A percentile compares a stretch with the other conserved stretches of the same genome.
Evolutionary conservation across 1,140 invertebrate species (phyloP).

Genomic region (Aphis craccivora): DNA sequence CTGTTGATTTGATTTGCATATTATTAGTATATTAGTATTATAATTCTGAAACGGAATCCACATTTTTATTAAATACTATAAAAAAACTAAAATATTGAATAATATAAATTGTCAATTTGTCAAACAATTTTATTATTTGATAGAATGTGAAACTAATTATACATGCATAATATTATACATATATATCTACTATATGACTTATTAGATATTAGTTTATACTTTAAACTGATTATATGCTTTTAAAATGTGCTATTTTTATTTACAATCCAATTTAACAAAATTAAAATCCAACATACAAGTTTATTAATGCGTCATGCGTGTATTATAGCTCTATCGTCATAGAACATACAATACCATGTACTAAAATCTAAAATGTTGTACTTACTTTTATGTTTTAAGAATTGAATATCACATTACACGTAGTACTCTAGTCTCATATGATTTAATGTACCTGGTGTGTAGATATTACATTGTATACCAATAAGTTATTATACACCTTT

Average conservation of each 20-base stretch:
- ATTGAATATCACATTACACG: neutral
- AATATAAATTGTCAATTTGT: neutral
- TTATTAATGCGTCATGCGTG: no score
- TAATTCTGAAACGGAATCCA: neutral
- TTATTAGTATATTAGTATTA: neutral
- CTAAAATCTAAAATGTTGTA: neutral
- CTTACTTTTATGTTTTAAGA: neutral
- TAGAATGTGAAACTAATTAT: neutral
- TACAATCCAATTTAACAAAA: no score
- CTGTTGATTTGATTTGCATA: conserved; percentile 13
- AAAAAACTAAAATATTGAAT: neutral
- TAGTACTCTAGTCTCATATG: neutral
- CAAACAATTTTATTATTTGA: neutral
- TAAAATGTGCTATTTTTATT: neutral
- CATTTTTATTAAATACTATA: neutral
- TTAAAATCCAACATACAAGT: neutral
- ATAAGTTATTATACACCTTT: neutral
- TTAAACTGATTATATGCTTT: no score
- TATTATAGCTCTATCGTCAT: neutral
- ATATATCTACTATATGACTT: neutral
- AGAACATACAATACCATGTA: neutral
- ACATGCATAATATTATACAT: neutral
- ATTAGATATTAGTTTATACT: neutral
- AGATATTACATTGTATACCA: neutral
- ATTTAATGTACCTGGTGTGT: neutral